These are phyloP conservation scores for Fistularia commersonii DNA, from an alignment of 2,797 vertebrate genomes.

Conservation along the genomic window DNA sequence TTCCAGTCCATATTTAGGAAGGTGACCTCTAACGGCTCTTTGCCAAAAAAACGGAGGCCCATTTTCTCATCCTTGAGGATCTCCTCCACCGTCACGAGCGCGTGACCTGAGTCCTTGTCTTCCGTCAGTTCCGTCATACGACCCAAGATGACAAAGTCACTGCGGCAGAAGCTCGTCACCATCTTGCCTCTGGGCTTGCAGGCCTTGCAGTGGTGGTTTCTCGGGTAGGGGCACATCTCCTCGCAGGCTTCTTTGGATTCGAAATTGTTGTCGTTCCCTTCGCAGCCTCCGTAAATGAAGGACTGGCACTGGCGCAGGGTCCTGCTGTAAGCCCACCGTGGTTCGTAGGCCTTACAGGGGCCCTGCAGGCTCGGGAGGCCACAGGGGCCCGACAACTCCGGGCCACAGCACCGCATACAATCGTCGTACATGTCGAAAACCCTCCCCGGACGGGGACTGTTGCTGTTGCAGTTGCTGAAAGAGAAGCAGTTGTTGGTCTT, in stretches of 20 bases:
- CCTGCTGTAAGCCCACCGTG: conserved; percentile 91
- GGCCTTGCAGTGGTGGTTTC: conserved; percentile 84
- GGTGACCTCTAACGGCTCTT: conserved; percentile 90
- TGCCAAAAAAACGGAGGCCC: conserved; percentile 93
- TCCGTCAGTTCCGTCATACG: conserved; percentile 85
- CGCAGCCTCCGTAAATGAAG: conserved; percentile 93
- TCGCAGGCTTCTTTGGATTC: conserved; percentile 90
- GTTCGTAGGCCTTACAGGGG: conserved; percentile 90
- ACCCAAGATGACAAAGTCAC: conserved; percentile 92
- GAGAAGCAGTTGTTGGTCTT: conserved; percentile 92
- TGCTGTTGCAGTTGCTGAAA: conserved; percentile 82
- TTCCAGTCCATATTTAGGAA: conserved; percentile 93
- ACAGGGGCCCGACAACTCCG: conserved; percentile 82
- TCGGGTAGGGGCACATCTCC: conserved; percentile 89
- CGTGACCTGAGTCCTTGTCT: conserved; percentile 86
- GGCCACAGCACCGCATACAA: conserved; percentile 88
- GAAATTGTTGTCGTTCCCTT: conserved; percentile 96
- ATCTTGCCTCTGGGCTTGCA: conserved; percentile 91
- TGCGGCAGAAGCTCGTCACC: conserved; percentile 94
- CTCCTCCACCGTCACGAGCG: conserved; percentile 89
- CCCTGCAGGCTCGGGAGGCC: conserved; percentile 88
- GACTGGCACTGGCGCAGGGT: conserved; percentile 84
- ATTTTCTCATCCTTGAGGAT: conserved; percentile 97
- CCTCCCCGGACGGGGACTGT: conserved; percentile 71
- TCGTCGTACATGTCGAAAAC: conserved; percentile 84